phyloP scores from a whole-genome alignment of 2,113 vertebrate genomes.

The Diglossa brunneiventris region DNA sequence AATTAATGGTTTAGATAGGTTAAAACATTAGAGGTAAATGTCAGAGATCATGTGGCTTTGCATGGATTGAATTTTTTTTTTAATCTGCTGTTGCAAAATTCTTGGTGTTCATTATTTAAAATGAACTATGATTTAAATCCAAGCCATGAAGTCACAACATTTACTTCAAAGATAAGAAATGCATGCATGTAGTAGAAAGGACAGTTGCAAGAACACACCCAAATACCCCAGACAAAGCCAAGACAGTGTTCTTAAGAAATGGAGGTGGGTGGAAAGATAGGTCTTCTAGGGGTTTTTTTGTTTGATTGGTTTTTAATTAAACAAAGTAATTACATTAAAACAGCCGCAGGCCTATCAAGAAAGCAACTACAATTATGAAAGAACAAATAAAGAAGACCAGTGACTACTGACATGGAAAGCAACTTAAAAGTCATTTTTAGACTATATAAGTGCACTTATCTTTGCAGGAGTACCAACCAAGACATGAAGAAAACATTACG shows the following conservation, averaged over 20 bases:
- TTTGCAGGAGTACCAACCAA: not conserved
- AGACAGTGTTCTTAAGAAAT: conserved; percentile 39
- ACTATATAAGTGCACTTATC: conserved; percentile 2
- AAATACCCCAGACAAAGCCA: conserved; percentile 36
- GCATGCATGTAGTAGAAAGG: conserved; percentile 57
- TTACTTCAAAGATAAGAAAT: conserved; percentile 57
- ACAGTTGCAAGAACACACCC: not conserved
- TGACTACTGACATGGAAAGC: not conserved
- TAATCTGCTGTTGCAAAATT: not conserved
- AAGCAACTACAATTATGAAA: not conserved
- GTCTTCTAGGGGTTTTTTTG: not conserved
- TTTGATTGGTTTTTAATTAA: not conserved
- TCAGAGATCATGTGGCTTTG: conserved; percentile 55
- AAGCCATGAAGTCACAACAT: conserved; percentile 60
- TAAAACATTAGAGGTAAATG: conserved; percentile 69
- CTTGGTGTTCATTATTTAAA: not conserved
- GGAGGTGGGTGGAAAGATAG: not conserved
- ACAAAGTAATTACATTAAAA: not conserved
- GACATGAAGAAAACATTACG: not conserved
- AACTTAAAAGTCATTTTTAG: not conserved
- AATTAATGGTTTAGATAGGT: conserved; percentile 73
- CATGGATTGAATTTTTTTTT: not conserved
- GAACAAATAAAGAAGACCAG: not conserved
- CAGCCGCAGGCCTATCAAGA: not conserved
- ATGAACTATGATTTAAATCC: not conserved